Conservation (phyloP, 2,797 vertebrate genomes). For the Ambastaia sidthimunki region DNA sequence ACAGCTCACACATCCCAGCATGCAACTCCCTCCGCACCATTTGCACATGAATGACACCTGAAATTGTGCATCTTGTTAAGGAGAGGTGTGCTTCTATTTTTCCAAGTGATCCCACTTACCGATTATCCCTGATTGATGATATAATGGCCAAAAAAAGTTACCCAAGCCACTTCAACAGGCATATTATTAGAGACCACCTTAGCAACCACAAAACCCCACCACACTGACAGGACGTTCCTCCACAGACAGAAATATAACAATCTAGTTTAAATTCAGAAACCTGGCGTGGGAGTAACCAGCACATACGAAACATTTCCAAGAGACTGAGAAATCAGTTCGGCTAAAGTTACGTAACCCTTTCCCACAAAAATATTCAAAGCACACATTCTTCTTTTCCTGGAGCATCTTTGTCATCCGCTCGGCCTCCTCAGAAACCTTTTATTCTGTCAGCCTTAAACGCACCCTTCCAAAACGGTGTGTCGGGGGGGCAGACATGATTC, state of each 20-base stretch:
- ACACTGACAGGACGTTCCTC: neutral
- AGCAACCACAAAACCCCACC: neutral
- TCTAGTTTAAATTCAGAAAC: constrained; percentile 30
- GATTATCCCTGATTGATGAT: neutral
- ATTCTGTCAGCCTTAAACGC: neutral
- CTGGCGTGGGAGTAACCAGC: constrained; percentile 6
- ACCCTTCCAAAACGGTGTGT: neutral
- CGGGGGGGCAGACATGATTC: constrained; percentile 19
- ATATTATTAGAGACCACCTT: neutral
- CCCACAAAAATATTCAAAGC: constrained; percentile 12
- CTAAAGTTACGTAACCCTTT: constrained; percentile 11
- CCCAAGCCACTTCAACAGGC: too few species aligned
- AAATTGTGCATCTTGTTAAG: neutral
- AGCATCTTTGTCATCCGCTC: constrained; percentile 4
- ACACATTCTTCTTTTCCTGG: neutral
- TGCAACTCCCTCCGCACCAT: neutral
- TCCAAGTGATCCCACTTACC: neutral
- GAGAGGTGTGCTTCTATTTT: neutral
- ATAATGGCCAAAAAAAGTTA: too few species aligned
- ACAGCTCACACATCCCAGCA: too few species aligned
- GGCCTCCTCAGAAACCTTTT: constrained; percentile 9
- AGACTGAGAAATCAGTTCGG: neutral
- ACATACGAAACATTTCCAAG: constrained; percentile 6
- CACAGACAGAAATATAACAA: neutral
- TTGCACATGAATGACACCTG: neutral